phyloP scores from a whole-genome alignment of 2,113 vertebrate species.

The Anolis sagrei region DNA sequence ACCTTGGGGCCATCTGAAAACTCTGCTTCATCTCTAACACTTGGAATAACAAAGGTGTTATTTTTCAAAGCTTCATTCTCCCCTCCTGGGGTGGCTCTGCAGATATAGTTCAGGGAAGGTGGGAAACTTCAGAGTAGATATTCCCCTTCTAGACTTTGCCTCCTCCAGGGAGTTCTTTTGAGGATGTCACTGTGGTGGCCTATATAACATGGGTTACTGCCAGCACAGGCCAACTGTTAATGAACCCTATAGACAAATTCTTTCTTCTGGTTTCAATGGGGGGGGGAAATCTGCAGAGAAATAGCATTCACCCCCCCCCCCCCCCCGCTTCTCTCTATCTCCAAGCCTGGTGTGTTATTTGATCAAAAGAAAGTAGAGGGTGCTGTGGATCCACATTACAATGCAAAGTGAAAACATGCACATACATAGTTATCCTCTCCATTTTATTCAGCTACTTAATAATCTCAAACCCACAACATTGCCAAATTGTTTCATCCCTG shows the following conservation, averaged over 20 bases:
- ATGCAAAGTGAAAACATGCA: constrained; percentile 44
- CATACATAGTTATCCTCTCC: constrained; percentile 15
- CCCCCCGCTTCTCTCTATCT: constrained; percentile 42
- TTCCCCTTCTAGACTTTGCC: constrained; percentile 85
- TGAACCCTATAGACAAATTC: constrained; percentile 90
- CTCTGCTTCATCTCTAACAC: constrained; percentile 91
- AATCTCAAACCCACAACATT: constrained; percentile 43
- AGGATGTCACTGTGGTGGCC: constrained; percentile 91
- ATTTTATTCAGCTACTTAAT: constrained; percentile 31
- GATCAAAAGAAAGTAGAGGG: constrained; percentile 86
- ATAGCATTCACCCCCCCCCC: constrained; percentile 55
- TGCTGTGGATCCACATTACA: constrained; percentile 84
- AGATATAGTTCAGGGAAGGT: constrained; percentile 93
- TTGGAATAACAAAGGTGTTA: constrained; percentile 99
- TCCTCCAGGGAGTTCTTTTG: constrained; percentile 91
- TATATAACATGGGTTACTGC: constrained; percentile 96
- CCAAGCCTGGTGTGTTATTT: constrained; percentile 79
- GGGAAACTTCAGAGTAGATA: constrained; percentile 94
- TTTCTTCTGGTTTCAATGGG: constrained; percentile 85
- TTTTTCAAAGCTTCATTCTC: constrained; percentile 96
- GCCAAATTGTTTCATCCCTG: constrained; percentile 1
- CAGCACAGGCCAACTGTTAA: constrained; percentile 89
- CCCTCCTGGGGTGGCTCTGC: constrained; percentile 90
- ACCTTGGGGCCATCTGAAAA: constrained; percentile 94
- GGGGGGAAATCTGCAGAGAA: constrained; percentile 61